Percentiles rank a stretch among this genome's conserved stretches.
phyloP scores from a whole-genome alignment of 2,113 vertebrate species.

The Cettia cetti region DNA sequence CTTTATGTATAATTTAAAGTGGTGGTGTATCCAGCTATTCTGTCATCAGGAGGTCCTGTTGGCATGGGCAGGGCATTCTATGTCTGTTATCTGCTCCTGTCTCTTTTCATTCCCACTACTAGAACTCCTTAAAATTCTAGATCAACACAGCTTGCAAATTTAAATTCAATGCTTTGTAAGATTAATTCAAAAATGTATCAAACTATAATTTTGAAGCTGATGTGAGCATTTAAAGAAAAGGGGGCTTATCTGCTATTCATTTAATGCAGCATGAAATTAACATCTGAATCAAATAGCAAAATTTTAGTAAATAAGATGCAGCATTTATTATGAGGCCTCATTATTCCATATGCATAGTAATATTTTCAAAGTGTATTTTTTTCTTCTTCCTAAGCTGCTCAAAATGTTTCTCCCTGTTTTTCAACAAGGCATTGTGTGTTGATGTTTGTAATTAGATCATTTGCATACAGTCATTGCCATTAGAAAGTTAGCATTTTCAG shows the following conservation, averaged over 20 bases:
- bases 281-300: constrained; percentile 23
- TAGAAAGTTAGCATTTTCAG: not conserved
- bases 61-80: not conserved
- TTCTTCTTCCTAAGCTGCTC: not conserved
- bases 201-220: constrained; percentile 6
- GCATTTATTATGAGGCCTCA: not conserved
- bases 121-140: constrained; percentile 3
- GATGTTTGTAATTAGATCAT: not conserved
- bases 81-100: not conserved
- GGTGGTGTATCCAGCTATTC: not conserved
- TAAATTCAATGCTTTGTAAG: constrained; percentile 52
- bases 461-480: not conserved
- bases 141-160: constrained; percentile 1
- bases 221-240: constrained; percentile 10
- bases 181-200: constrained; percentile 29
- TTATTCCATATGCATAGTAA: not conserved
- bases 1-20: not conserved
- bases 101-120: not conserved
- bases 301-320: constrained; percentile 27
- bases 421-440: not conserved
- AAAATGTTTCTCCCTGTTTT: not conserved
- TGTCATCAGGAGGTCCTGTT: not conserved
- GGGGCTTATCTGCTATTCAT: constrained; percentile 13
- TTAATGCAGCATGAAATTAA: constrained; percentile 41
- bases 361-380: not conserved